Percentiles rank a stretch among this genome's conserved stretches.
phyloP scores from a whole-genome alignment of 2,797 vertebrate species.

The Sparidentex hasta region DNA sequence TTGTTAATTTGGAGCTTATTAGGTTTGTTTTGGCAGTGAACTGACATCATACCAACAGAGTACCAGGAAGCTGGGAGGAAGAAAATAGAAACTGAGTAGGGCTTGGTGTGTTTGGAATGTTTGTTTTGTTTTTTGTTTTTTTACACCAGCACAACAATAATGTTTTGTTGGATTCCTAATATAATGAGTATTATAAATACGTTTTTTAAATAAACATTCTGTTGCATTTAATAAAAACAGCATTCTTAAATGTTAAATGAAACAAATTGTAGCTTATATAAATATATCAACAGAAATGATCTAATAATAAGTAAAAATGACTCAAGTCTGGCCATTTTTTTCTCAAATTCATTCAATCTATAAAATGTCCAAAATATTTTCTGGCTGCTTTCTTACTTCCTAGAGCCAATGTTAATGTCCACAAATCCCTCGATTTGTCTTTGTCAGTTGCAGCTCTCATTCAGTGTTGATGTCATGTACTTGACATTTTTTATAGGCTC shows the following conservation, averaged over 20 bases:
- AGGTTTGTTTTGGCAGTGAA: neutral
- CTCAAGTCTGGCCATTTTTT: too few species aligned
- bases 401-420: neutral
- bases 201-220: neutral
- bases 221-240: neutral
- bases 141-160: neutral
- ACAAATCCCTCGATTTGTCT: neutral
- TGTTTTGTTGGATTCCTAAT: neutral
- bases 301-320: too few species aligned
- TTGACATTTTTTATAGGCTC: too few species aligned
- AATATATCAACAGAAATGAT: too few species aligned
- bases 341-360: too few species aligned
- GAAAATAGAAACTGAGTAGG: neutral
- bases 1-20: slow-evolving; percentile 26
- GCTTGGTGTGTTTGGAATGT: too few species aligned
- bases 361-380: too few species aligned
- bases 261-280: too few species aligned
- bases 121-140: neutral
- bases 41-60: neutral
- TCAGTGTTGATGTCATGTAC: too few species aligned
- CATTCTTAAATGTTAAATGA: neutral
- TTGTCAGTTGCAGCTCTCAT: neutral
- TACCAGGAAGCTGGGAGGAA: neutral
- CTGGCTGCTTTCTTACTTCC: too few species aligned
- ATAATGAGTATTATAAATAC: neutral